These are phyloP conservation scores for Heliconius himera DNA, from an alignment of 1,140 invertebrate genomes.

Conservation along the genomic window DNA sequence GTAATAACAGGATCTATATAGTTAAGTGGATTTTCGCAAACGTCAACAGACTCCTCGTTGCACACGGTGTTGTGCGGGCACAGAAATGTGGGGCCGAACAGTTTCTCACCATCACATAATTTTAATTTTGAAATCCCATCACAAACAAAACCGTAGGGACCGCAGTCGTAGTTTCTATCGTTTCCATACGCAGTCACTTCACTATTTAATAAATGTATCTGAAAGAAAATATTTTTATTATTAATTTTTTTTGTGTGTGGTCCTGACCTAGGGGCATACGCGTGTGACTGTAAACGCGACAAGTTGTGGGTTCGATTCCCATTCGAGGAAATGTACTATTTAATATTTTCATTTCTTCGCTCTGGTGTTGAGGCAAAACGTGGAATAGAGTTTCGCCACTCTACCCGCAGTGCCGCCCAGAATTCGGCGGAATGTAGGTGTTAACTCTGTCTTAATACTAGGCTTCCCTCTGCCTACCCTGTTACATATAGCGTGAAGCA, in stretches of 20 bases:
- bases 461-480: too few species aligned
- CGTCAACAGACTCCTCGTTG: constrained; percentile 67
- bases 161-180: constrained; percentile 50
- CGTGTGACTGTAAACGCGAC: too few species aligned
- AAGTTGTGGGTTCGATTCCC: too few species aligned
- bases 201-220: not conserved
- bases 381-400: too few species aligned
- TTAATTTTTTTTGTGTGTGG: not conserved
- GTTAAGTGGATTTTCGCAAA: constrained; percentile 64
- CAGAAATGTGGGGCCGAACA: constrained; percentile 62
- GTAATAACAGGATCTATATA: constrained; percentile 60
- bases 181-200: not conserved
- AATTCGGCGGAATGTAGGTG: too few species aligned
- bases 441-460: too few species aligned
- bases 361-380: too few species aligned
- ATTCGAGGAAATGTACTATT: too few species aligned
- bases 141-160: constrained; percentile 69
- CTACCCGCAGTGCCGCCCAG: too few species aligned
- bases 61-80: constrained; percentile 68
- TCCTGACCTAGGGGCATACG: too few species aligned
- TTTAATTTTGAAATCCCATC: constrained; percentile 59
- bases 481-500: too few species aligned
- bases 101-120: constrained; percentile 62
- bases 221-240: not conserved
- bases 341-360: too few species aligned